Percentiles rank a stretch among this genome's conserved stretches.
Evolutionary conservation across 1,140 invertebrate genomes (phyloP).

Genomic region (Tetragonula clypearis): DNA sequence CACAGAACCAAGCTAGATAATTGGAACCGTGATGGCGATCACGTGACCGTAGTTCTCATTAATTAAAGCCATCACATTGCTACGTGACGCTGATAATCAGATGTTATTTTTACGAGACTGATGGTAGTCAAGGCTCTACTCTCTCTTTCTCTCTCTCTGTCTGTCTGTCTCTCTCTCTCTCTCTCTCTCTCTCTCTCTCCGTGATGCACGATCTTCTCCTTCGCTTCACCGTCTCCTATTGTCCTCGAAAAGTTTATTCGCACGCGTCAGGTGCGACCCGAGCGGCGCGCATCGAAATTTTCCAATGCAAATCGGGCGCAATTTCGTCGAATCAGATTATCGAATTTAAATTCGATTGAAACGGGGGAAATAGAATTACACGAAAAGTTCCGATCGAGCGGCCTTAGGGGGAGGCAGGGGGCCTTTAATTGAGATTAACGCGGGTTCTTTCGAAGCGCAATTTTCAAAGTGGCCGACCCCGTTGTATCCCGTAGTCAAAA

Average conservation of each 20-base stretch:
- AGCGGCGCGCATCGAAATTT: neutral
- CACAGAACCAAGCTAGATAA: slow-evolving; percentile 7
- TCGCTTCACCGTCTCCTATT: neutral
- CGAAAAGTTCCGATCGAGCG: slow-evolving; percentile 12
- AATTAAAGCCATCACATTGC: slow-evolving; percentile 4
- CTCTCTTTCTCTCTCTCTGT: neutral
- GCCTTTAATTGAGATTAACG: slow-evolving; percentile 44
- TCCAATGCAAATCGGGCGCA: slow-evolving; percentile 40
- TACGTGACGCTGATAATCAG: slow-evolving; percentile 38
- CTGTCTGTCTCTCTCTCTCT: neutral
- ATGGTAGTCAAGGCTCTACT: neutral
- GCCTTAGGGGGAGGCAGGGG: too few species aligned
- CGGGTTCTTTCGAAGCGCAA: neutral
- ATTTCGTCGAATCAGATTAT: slow-evolving; percentile 47
- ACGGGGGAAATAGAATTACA: slow-evolving; percentile 24
- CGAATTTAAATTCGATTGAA: slow-evolving; percentile 42
- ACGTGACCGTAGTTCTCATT: slow-evolving; percentile 20
- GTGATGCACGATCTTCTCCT: neutral
- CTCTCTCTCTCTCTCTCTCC: neutral
- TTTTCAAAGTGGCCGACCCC: neutral
- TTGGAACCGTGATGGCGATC: neutral
- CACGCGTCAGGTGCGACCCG: neutral
- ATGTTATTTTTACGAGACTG: slow-evolving; percentile 5
- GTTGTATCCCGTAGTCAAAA: neutral
- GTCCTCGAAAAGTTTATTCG: slow-evolving; percentile 2